A percentile compares a stretch with the other conserved stretches of the same genome.
Conservation (phyloP, 2,797 vertebrate species). For the Vireo griseus region DNA sequence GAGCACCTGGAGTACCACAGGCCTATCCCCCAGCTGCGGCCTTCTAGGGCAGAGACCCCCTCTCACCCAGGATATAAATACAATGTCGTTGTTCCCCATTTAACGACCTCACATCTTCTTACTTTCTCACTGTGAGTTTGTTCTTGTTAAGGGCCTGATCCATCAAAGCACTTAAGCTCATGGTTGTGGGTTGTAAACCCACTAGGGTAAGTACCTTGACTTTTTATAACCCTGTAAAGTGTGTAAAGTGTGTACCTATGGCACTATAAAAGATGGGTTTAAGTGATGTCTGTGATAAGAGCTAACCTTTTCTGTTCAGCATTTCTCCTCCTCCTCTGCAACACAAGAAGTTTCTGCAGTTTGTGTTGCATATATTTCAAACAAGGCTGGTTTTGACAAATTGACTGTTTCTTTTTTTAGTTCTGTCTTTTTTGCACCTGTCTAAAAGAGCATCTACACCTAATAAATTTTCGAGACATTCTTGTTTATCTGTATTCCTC, state of each 20-base stretch:
- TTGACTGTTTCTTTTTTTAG: slow-evolving; percentile 11
- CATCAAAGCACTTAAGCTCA: slow-evolving; percentile 44
- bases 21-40: neutral
- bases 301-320: slow-evolving; percentile 29
- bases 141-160: slow-evolving; percentile 38
- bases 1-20: neutral
- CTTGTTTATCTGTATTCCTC: neutral
- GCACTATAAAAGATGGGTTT: slow-evolving; percentile 44
- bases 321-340: neutral
- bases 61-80: neutral
- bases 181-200: slow-evolving; percentile 39
- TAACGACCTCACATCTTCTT: neutral
- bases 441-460: neutral
- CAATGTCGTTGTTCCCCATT: neutral
- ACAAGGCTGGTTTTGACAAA: slow-evolving; percentile 53
- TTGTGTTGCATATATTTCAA: slow-evolving; percentile 53
- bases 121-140: slow-evolving; percentile 24
- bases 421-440: slow-evolving; percentile 7
- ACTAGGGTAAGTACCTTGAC: slow-evolving; percentile 37
- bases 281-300: slow-evolving; percentile 43
- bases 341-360: slow-evolving; percentile 30
- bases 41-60: neutral
- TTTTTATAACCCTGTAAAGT: slow-evolving; percentile 56
- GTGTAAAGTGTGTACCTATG: slow-evolving; percentile 12
- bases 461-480: slow-evolving; percentile 7